Percentiles rank a stretch among this genome's conserved stretches.
Conservation (phyloP, 1,140 invertebrate genomes). For the Bombus impatiens region DNA sequence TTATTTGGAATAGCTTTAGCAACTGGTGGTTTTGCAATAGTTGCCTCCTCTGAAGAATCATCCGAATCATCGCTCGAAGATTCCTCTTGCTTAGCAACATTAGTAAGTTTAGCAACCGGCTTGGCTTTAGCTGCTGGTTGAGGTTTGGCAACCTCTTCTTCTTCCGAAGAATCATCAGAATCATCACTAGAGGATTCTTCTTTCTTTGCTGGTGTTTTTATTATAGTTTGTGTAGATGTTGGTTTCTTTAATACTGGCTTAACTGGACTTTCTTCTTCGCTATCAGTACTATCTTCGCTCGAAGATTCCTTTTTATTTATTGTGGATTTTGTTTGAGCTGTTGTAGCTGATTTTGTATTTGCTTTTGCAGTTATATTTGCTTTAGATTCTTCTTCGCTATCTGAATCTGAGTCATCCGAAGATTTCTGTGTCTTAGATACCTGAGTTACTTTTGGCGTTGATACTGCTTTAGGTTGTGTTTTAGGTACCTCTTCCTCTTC, state of each 20-base stretch:
- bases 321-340: not conserved
- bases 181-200: slow-evolving; percentile 66
- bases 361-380: slow-evolving; percentile 23
- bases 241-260: slow-evolving; percentile 59
- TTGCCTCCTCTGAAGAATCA: slow-evolving; percentile 56
- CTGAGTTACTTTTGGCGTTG: slow-evolving; percentile 28
- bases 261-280: slow-evolving; percentile 58
- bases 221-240: not conserved
- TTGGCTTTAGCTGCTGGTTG: slow-evolving; percentile 38
- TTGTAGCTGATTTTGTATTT: slow-evolving; percentile 18
- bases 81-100: slow-evolving; percentile 45
- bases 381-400: slow-evolving; percentile 46
- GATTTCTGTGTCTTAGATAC: slow-evolving; percentile 45
- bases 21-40: not conserved
- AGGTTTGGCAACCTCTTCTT: slow-evolving; percentile 54
- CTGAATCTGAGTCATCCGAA: slow-evolving; percentile 64
- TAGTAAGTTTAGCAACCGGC: not conserved
- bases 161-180: slow-evolving; percentile 68
- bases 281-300: slow-evolving; percentile 67
- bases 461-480: slow-evolving; percentile 35
- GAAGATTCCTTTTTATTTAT: slow-evolving; percentile 59
- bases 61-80: slow-evolving; percentile 65
- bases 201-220: slow-evolving; percentile 48
- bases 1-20: not conserved
- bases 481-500: slow-evolving; percentile 69